Conservation (phyloP, 2,797 vertebrate genomes). For the Otolemur crassicaudatus region DNA sequence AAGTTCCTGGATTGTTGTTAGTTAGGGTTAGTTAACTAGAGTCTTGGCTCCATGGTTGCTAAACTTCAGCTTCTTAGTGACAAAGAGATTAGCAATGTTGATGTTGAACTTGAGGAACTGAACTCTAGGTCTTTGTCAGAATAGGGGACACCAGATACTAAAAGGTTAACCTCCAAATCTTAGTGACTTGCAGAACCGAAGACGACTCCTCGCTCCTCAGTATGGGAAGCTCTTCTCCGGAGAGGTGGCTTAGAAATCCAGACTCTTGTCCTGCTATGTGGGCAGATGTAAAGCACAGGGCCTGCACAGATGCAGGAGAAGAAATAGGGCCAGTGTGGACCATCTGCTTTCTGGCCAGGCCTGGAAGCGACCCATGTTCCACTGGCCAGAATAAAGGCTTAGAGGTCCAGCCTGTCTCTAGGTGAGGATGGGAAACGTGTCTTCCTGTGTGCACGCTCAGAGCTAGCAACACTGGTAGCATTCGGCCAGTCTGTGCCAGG, state of each 20-base stretch:
- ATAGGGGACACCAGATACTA: not conserved
- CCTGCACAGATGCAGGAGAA: not conserved
- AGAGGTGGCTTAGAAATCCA: not conserved
- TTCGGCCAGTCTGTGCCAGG: not conserved
- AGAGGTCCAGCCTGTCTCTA: not conserved
- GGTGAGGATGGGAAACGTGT: rapidly evolving
- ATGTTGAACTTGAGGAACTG: not conserved
- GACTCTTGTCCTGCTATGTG: not conserved
- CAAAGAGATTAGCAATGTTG: not conserved
- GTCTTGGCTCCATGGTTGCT: not conserved
- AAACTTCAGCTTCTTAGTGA: not conserved
- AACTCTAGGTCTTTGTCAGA: not conserved
- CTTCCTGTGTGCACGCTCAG: not conserved
- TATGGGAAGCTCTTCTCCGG: not conserved
- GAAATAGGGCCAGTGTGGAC: too few relatives aligned
- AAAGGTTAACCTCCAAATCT: not conserved
- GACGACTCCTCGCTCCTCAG: not conserved
- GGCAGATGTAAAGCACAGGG: not conserved
- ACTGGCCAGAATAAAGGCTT: not conserved
- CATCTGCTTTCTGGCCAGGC: not conserved
- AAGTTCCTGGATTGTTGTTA: not conserved
- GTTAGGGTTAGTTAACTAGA: not conserved
- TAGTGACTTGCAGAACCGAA: not conserved
- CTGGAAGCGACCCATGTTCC: not conserved
- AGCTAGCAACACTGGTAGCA: not conserved